These are phyloP conservation scores for Hypomecis punctinalis DNA, from an alignment of 2,888 invertebrate genomes.

Conservation along the genomic window DNA sequence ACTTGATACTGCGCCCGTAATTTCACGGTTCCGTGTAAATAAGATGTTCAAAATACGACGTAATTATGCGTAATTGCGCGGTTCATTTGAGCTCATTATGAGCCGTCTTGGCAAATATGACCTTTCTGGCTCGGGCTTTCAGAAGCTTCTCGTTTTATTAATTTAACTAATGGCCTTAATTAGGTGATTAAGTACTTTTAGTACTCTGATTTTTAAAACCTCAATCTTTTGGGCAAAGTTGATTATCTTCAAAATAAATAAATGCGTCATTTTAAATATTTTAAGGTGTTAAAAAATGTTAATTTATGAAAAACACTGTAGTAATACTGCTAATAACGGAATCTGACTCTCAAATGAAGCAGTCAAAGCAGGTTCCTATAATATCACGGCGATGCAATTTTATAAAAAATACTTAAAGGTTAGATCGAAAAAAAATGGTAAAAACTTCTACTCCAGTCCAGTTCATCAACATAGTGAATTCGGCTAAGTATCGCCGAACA, in stretches of 20 bases:
- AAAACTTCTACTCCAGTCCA: too few relatives aligned
- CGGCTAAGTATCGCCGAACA: too few relatives aligned
- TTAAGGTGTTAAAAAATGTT: too few relatives aligned
- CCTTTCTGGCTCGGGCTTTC: background rate
- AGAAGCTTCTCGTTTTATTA: slow-evolving; percentile 7
- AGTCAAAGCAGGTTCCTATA: too few relatives aligned
- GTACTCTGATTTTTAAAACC: background rate
- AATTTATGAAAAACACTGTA: too few relatives aligned
- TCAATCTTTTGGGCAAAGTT: background rate
- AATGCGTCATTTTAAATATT: too few relatives aligned
- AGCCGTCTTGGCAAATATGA: slow-evolving; percentile 21
- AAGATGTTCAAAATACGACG: slow-evolving; percentile 30
- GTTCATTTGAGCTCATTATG: slow-evolving; percentile 36
- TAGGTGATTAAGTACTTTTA: background rate
- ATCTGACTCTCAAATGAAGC: too few relatives aligned
- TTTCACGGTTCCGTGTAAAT: slow-evolving; percentile 34
- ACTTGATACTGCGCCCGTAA: slow-evolving; percentile 15
- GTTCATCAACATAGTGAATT: too few relatives aligned
- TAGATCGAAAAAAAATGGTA: too few relatives aligned
- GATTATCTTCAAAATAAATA: background rate
- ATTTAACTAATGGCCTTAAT: slow-evolving; percentile 10
- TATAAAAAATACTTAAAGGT: too few relatives aligned
- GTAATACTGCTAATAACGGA: too few relatives aligned
- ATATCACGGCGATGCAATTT: too few relatives aligned
- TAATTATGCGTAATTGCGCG: slow-evolving; percentile 34